Evolutionary conservation across 2,888 invertebrate species (phyloP), one percentile per base, ranked within the genome.

Genomic region (Lucinisca nassula): DNA sequence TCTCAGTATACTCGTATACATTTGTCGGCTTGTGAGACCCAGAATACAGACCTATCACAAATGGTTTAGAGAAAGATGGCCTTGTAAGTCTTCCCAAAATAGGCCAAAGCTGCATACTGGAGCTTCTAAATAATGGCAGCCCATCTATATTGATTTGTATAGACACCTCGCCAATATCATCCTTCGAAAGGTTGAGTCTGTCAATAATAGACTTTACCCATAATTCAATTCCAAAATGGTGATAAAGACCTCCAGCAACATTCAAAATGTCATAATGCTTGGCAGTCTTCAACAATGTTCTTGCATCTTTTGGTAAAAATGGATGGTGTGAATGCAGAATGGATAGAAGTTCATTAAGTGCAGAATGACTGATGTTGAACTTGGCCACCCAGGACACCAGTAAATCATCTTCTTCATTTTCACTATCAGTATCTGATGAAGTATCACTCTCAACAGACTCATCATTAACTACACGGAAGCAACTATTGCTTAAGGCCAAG

Each of bases 111-210:
- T 85, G 85, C 1, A 38, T 37, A 45, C 40, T 74, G 6, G 82
- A 40, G 45, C 82, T 86, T 37, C 79, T 83, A 51, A 86, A 80
- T 35, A 86, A 40, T 55, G 82, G 86, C 21, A 86, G 67, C 3
- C 86, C 86, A 77, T 86, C 82, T 75, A 86, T 86, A 76, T 86
- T 86, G 14, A 86, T 37, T 32, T 86, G 86, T n/a, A 82, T 3
- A 12, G 35, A 38, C 37, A 82, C 38, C 10, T 78, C 27, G 6
- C 30, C 75, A 67, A 73, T 73, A 51, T 51, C 67, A 27, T 78
- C 38, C 32, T 35, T 35, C 12, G n/a, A 4, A 35, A 35, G 21
- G 27, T 32, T 32, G n/a, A 72, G 37, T 37, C 38, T 32, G 27
- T 24, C 30, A 78, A 58, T 58, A 32, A 72, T 2, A n/a, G 72